A percentile compares a stretch with the other conserved stretches of the same genome.
Evolutionary conservation across 2,113 vertebrate species (phyloP).

Genomic region (Chitala chitala): DNA sequence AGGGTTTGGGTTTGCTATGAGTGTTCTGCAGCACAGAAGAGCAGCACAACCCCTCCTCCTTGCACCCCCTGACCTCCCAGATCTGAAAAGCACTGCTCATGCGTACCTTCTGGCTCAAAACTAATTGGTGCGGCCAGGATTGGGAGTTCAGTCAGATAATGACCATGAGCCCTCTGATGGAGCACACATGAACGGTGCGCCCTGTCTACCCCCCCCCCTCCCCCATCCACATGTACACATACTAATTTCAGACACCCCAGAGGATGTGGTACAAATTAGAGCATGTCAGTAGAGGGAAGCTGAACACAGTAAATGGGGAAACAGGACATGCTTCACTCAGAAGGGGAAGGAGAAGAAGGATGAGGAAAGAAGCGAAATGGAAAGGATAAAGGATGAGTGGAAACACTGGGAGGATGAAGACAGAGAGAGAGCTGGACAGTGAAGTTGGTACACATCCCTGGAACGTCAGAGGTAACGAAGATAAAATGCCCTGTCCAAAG

Average conservation of each 20-base stretch:
- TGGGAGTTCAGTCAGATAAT: constrained; percentile 59
- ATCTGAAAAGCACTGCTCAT: background rate
- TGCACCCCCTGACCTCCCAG: background rate
- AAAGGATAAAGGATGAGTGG: no score
- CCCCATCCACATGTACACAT: constrained; percentile 17
- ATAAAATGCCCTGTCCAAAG: no score
- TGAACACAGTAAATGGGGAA: no score
- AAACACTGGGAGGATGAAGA: no score
- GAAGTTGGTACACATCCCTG: no score
- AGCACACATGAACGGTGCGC: constrained; percentile 50
- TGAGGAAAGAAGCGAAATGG: background rate
- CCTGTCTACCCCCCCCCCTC: constrained; percentile 20
- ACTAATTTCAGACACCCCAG: constrained; percentile 2
- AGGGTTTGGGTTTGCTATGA: no score
- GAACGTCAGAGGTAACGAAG: no score
- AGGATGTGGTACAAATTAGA: no score
- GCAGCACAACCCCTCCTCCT: background rate
- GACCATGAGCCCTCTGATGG: constrained; percentile 58
- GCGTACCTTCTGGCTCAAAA: constrained; percentile 53
- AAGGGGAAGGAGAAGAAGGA: background rate
- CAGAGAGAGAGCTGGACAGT: no score
- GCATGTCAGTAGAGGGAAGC: no score
- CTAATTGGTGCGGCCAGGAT: constrained; percentile 58
- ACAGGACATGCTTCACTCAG: no score
- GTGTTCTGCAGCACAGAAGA: background rate